Base-by-base conservation (phyloP, 2,888 invertebrate species). In the Ferdinandea cuprea region DNA sequence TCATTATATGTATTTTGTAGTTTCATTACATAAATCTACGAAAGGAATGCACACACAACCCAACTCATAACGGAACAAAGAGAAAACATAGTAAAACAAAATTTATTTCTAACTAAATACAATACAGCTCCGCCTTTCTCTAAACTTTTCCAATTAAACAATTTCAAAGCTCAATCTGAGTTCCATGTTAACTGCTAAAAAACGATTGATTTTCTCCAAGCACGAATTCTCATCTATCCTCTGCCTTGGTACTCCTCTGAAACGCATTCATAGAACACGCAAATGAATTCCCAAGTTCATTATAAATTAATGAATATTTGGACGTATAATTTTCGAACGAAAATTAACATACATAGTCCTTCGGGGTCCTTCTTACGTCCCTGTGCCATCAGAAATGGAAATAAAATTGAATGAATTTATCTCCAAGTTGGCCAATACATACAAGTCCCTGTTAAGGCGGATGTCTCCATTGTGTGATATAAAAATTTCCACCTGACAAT, bases 251-350 rank as follows among this genome's bases (percentile, higher is more conserved):
- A n/a, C n/a, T n/a, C n/a, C n/a, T n/a, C n/a, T 25, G 5, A 17
- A 3, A 37, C 21, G 13, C 42, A 66, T 13, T 42, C 40, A 54
- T 9, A 15, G 17, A 54, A 66, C 21, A 32, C 19, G 54, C 8
- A 44, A 68, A 40, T n/a, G n/a, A 48, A 58, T 48, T 69, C 25
- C 37, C 56, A 48, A 37, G 69, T 25, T 69, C 58, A 46, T 69
- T 58, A 58, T 48, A 69, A 37, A 69, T 69, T 58, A 58, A 69
- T 69, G 58, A 69, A 48, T 40, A 48, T 58, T 58, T 69, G 69
- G 58, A 68, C 56, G 35, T 21, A 69, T 58, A 69, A 69, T 69
- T 69, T 35, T 46, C 25, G 9, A 48, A 58, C 9, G 9, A 25
- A 35, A 44, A 54, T 44, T 65, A 50, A 50, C 40, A 65, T 40